Percentiles rank a stretch among this genome's conserved stretches.
These are phyloP conservation scores for Ammospiza caudacuta DNA, from an alignment of 2,113 vertebrate species.

Conservation along the genomic window DNA sequence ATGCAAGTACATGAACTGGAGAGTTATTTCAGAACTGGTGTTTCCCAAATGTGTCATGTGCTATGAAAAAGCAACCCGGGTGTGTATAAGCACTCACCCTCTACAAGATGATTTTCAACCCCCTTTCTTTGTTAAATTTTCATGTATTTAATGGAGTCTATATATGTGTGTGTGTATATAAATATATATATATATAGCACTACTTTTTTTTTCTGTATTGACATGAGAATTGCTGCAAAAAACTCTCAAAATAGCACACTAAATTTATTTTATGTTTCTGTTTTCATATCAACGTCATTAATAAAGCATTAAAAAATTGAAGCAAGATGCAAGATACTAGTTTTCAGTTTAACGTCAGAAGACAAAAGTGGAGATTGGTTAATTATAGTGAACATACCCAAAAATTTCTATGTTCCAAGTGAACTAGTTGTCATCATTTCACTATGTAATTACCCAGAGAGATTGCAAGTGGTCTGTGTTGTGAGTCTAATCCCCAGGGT, in stretches of 20 bases:
- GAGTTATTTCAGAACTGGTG: neutral
- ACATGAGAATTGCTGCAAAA: neutral
- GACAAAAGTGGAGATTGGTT: neutral
- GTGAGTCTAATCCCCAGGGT: neutral
- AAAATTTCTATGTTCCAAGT: neutral
- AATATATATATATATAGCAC: neutral
- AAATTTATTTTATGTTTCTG: neutral
- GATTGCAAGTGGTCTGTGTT: neutral
- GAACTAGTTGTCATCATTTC: neutral
- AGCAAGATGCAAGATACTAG: neutral
- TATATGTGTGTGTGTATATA: neutral
- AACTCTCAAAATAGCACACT: neutral
- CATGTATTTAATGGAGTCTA: neutral
- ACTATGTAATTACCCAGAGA: neutral
- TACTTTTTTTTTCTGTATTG: neutral
- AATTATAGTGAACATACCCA: neutral
- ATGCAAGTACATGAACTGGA: neutral
- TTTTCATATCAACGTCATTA: neutral
- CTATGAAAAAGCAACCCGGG: neutral
- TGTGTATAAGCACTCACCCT: neutral
- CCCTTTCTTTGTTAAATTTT: neutral
- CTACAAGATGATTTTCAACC: neutral
- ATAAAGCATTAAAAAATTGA: neutral
- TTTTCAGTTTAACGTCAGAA: neutral
- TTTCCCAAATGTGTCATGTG: accelerated